Evolutionary conservation across 2,113 vertebrate genomes (phyloP).

Genomic region (Eidolon helvum): DNA sequence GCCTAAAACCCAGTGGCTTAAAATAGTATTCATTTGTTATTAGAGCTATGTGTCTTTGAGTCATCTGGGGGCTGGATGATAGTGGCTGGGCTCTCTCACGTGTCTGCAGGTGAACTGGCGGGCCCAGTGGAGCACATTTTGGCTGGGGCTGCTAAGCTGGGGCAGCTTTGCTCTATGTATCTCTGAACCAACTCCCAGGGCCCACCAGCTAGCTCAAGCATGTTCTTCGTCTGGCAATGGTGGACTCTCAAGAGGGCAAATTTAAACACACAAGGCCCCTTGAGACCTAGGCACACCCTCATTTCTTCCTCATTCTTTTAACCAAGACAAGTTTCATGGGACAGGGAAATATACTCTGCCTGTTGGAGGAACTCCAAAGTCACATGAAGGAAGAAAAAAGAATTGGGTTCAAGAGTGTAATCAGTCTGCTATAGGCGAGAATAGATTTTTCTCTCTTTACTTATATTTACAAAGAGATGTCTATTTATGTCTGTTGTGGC

Average conservation of each 20-base stretch:
- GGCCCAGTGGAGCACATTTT: background rate
- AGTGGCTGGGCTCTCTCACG: background rate
- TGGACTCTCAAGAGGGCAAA: background rate
- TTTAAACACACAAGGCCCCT: background rate
- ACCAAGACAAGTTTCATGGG: background rate
- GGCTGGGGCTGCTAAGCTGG: background rate
- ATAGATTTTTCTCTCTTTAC: background rate
- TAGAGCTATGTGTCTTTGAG: background rate
- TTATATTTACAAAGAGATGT: background rate
- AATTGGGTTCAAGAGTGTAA: background rate
- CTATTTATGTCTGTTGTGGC: background rate
- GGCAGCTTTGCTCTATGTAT: fast-evolving
- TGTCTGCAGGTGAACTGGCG: background rate
- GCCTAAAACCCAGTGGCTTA: background rate
- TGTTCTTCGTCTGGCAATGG: background rate
- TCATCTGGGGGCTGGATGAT: background rate
- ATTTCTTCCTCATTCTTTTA: background rate
- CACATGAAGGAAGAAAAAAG: background rate
- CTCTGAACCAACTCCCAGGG: background rate
- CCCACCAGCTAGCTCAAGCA: background rate
- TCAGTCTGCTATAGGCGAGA: background rate
- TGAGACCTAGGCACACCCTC: background rate
- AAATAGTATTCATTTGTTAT: background rate
- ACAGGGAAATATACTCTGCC: background rate
- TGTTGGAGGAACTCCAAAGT: background rate